phyloP scores from a whole-genome alignment of 2,888 invertebrate species.

The Caenorhabditis wallacei region DNA sequence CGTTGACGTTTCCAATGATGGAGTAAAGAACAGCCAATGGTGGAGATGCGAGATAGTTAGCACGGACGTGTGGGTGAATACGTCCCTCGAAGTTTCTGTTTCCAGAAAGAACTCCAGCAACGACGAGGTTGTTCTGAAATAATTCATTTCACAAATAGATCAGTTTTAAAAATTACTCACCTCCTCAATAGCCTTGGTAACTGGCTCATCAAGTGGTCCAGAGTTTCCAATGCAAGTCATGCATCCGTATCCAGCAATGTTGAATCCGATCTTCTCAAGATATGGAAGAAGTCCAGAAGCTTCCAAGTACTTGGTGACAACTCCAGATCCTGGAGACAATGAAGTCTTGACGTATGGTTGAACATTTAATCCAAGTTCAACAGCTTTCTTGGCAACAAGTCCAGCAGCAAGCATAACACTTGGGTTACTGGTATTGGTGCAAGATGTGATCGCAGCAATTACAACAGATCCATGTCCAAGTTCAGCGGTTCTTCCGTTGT shows the following conservation, averaged over 20 bases:
- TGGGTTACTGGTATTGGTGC: constrained; percentile 98
- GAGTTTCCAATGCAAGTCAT: constrained; percentile 99
- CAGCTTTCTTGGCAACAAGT: constrained; percentile 84
- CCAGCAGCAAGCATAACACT: constrained; percentile 98
- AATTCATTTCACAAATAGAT: background rate
- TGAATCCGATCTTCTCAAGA: constrained; percentile 87
- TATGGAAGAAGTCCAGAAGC: constrained; percentile 95
- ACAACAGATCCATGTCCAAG: constrained; percentile 88
- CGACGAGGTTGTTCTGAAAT: constrained; percentile 91
- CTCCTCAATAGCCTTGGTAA: constrained; percentile 94
- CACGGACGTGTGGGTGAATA: constrained; percentile 94
- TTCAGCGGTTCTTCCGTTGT: constrained; percentile 67
- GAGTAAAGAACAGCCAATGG: constrained; percentile 97
- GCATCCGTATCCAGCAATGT: constrained; percentile 98
- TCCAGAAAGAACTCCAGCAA: constrained; percentile 96
- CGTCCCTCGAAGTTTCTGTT: constrained; percentile 99
- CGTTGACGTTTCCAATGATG: constrained; percentile 94
- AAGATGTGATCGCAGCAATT: constrained; percentile 97
- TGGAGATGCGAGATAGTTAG: constrained; percentile 98
- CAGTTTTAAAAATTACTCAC: constrained; percentile 83
- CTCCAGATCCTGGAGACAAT: constrained; percentile 95
- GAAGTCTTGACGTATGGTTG: constrained; percentile 97
- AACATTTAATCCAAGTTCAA: constrained; percentile 92
- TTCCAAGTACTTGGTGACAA: constrained; percentile 92
- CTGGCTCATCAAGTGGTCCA: constrained; percentile 93